phyloP scores from a whole-genome alignment of 2,888 invertebrate genomes.

The Tenthredo notha region DNA sequence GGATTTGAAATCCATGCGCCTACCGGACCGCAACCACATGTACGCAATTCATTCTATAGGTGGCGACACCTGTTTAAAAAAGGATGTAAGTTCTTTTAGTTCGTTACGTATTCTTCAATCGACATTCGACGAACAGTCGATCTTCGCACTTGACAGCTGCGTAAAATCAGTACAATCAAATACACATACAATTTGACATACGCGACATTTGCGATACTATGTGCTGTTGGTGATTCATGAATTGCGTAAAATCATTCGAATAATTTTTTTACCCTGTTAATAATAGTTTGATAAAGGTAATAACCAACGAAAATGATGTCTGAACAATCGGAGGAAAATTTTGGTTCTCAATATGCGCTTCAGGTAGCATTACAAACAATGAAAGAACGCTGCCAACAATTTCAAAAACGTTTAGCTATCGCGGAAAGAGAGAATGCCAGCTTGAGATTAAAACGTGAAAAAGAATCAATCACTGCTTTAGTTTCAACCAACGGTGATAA shows the following conservation, averaged over 20 bases:
- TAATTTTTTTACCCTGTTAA: not conserved
- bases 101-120: not conserved
- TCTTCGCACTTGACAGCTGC: not conserved
- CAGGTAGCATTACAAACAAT: constrained; percentile 90
- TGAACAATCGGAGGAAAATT: constrained; percentile 57
- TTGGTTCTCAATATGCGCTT: constrained; percentile 81
- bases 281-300: not conserved
- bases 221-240: not conserved
- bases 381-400: constrained; percentile 88
- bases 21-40: not conserved
- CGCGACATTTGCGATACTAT: not conserved
- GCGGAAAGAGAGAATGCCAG: constrained; percentile 89
- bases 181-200: not conserved
- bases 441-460: constrained; percentile 79
- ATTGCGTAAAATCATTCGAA: not conserved
- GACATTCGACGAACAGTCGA: not conserved
- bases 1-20: not conserved
- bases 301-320: constrained; percentile 30
- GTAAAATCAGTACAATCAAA: not conserved
- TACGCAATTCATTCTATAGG: not conserved
- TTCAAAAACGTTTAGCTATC: constrained; percentile 85
- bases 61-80: not conserved
- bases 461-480: constrained; percentile 60
- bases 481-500: constrained; percentile 56
- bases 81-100: not conserved